Conservation (phyloP, 1,140 invertebrate species). For the Wasmannia auropunctata region DNA sequence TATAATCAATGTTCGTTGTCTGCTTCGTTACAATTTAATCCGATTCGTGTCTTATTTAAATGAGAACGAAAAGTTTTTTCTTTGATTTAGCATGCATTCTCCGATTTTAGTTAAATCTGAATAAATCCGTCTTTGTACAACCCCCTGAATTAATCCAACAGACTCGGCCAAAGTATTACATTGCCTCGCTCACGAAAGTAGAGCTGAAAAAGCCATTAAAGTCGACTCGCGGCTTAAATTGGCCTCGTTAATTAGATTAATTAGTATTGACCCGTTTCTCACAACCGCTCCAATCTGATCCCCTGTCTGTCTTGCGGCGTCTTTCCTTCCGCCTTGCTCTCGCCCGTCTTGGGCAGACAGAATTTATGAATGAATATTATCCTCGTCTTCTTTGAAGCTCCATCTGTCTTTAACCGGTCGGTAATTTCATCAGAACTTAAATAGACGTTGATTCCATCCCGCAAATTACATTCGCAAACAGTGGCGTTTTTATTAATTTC, state of each 20-base stretch:
- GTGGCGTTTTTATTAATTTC: slow-evolving; percentile 52
- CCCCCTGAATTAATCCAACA: slow-evolving; percentile 14
- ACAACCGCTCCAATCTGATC: slow-evolving; percentile 9
- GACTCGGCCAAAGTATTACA: slow-evolving; percentile 7
- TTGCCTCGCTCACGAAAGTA: not conserved
- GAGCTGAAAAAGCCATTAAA: slow-evolving; percentile 52
- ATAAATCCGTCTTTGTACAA: slow-evolving; percentile 32
- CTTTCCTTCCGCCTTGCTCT: not conserved
- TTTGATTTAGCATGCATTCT: not conserved
- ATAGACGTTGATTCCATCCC: slow-evolving; percentile 57
- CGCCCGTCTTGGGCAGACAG: slow-evolving; percentile 19
- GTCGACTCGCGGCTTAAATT: slow-evolving; percentile 52
- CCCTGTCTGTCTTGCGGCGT: not conserved
- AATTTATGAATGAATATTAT: slow-evolving; percentile 65
- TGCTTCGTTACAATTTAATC: not conserved
- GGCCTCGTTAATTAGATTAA: slow-evolving; percentile 67
- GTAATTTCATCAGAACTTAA: slow-evolving; percentile 55
- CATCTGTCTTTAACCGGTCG: slow-evolving; percentile 43
- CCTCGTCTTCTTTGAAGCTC: slow-evolving; percentile 40
- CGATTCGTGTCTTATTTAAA: not conserved
- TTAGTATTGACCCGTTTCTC: slow-evolving; percentile 59
- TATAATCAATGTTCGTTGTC: not conserved
- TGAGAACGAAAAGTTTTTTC: not conserved
- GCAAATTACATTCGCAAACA: slow-evolving; percentile 56
- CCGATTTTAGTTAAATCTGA: slow-evolving; percentile 4